Percentiles rank a stretch among this genome's conserved stretches.
Evolutionary conservation across 2,888 invertebrate genomes (phyloP).

Genomic region (Polyploca ridens): DNA sequence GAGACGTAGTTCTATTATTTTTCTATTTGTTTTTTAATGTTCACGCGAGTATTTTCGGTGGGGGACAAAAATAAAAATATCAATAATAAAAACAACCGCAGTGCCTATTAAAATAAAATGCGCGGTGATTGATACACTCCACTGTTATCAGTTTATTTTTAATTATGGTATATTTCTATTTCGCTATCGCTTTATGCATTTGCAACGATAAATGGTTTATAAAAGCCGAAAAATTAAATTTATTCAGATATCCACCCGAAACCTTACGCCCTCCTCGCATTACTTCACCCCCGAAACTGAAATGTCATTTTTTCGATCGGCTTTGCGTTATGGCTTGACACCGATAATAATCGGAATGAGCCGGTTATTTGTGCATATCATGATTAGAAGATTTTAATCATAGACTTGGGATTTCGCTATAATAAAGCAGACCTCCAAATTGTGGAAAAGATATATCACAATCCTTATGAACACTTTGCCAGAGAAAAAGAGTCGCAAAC

Average conservation of each 20-base stretch:
- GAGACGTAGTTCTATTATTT: constrained; percentile 15
- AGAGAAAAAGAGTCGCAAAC: too few species aligned
- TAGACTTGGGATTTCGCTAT: not conserved
- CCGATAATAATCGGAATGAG: not conserved
- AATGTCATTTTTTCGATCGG: constrained; percentile 77
- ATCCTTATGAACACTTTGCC: too few species aligned
- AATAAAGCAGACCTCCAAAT: too few species aligned
- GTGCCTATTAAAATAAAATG: constrained; percentile 38
- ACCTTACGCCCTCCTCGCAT: constrained; percentile 52
- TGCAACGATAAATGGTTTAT: constrained; percentile 48
- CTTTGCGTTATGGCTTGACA: constrained; percentile 45
- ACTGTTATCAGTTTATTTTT: constrained; percentile 31
- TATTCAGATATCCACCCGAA: constrained; percentile 55
- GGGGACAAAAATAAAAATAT: constrained; percentile 46
- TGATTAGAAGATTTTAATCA: not conserved
- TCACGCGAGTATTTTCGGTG: constrained; percentile 20
- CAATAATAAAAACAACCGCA: constrained; percentile 60
- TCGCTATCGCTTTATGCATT: constrained; percentile 45
- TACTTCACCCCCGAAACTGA: constrained; percentile 62
- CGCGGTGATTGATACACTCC: constrained; percentile 27
- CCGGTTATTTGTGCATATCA: not conserved
- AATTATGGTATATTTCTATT: constrained; percentile 28
- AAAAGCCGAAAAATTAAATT: constrained; percentile 59
- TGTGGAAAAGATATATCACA: too few species aligned
- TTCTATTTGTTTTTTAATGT: constrained; percentile 20